phyloP scores from a whole-genome alignment of 2,888 invertebrate genomes.

The Tetropium fuscum region DNA sequence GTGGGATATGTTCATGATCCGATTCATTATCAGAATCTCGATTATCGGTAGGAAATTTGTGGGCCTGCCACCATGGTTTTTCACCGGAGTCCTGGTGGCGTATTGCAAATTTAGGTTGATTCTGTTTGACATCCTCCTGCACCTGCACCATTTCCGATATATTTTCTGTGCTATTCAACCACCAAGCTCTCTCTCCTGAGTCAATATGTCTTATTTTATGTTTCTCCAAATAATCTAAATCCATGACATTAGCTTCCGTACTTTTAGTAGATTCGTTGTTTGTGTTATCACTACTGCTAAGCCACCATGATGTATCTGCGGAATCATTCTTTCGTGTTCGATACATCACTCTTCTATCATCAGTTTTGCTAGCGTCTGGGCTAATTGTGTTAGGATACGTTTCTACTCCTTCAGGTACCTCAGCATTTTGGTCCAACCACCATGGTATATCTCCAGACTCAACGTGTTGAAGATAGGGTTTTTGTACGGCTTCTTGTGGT shows the following conservation, averaged over 20 bases:
- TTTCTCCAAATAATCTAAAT: constrained; percentile 68
- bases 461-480: no score
- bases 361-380: no score
- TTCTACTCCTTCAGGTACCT: no score
- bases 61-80: constrained; percentile 69
- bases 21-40: constrained; percentile 65
- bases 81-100: constrained; percentile 68
- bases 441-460: no score
- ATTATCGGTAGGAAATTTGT: constrained; percentile 71
- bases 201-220: constrained; percentile 74
- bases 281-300: constrained; percentile 49
- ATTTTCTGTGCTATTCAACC: constrained; percentile 69
- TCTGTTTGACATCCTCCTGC: constrained; percentile 36
- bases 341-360: constrained; percentile 40
- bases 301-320: constrained; percentile 51
- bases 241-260: constrained; percentile 61
- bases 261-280: constrained; percentile 36
- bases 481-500: no score
- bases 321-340: constrained; percentile 50
- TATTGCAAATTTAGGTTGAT: constrained; percentile 56
- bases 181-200: constrained; percentile 79
- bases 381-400: no score
- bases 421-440: no score
- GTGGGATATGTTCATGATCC: constrained; percentile 62
- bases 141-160: constrained; percentile 56